Conservation (phyloP, 2,888 invertebrate species). For the Pinctada fucata region DNA sequence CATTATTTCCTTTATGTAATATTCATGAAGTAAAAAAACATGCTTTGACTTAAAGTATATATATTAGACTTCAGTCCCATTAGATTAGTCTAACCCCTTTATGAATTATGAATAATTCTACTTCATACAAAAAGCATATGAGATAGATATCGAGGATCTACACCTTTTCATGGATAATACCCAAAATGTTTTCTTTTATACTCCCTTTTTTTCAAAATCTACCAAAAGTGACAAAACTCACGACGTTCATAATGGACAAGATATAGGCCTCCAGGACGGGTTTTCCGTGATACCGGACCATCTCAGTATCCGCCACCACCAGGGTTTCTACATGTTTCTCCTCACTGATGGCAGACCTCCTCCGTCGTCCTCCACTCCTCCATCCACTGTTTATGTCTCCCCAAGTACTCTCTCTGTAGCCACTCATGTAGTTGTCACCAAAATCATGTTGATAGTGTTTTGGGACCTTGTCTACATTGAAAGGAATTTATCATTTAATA, state of each 20-base stretch:
- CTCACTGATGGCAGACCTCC: conserved; percentile 55
- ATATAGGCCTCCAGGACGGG: conserved; percentile 90
- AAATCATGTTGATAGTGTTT: background rate
- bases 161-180: too few species aligned
- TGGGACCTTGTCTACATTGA: background rate
- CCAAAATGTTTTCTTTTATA: too few species aligned
- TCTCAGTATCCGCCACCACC: conserved; percentile 72
- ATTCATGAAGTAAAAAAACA: too few species aligned
- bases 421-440: background rate
- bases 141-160: too few species aligned
- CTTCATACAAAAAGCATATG: too few species aligned
- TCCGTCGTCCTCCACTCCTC: conserved; percentile 27
- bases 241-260: conserved; percentile 95
- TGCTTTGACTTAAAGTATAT: too few species aligned
- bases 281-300: conserved; percentile 71
- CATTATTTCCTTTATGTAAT: too few species aligned
- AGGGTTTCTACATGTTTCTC: conserved; percentile 73
- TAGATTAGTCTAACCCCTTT: too few species aligned
- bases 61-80: too few species aligned
- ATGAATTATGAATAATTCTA: too few species aligned
- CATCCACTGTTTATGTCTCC: background rate
- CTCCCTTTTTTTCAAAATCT: background rate
- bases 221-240: conserved; percentile 72
- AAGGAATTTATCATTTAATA: too few species aligned
- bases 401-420: background rate